Evolutionary conservation across 2,888 invertebrate genomes (phyloP), one percentile per base, ranked within the genome.

Genomic region (Ceraclea dissimilis): DNA sequence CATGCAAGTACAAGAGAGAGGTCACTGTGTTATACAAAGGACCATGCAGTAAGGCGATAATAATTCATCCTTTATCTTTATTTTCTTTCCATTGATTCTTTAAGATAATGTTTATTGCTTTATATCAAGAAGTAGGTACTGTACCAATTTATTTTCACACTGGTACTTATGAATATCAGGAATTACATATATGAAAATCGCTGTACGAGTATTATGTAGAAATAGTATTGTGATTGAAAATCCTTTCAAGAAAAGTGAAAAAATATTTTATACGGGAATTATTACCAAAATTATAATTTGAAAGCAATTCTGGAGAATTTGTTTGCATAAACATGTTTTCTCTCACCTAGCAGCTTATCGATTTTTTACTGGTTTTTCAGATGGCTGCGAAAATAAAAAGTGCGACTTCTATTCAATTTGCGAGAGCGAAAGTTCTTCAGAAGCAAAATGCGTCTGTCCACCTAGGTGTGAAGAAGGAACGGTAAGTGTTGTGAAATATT

Each of bases 371-470:
- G 48, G 44, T 39, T 39, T 73, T 73, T 43, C 74, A 88, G 90
- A 87, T 75, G 88, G 89, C 19, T 91, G 91, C 69, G 87, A 87
- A 66, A 85, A 84, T 63, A 84, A 84, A 66, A 84, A 84, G 67
- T 91, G 91, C 69, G 86, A 90, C 64, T 85, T 81, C 71, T 90
- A 89, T 72, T 82, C 88, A 0, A 79, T 83, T 17, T 92, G 92
- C 68, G 86, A 89, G 64, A 83, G 84, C 63, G 69, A 78, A 70
- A 70, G 80, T 64, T 63, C 83, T 68, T 74, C 83, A 67, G 78
- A 78, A 69, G 69, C 81, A 62, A 77, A 75, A 58, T 85, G 85
- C 66, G 79, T 83, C 51, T 85, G 85, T 63, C 82, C 83, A 2
- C 76, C 80, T 65, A 74, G 78, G 62, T 83, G 83, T 63, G 76